Base-by-base conservation (phyloP, 2,113 vertebrate genomes). In the Lamprotornis superbus region DNA sequence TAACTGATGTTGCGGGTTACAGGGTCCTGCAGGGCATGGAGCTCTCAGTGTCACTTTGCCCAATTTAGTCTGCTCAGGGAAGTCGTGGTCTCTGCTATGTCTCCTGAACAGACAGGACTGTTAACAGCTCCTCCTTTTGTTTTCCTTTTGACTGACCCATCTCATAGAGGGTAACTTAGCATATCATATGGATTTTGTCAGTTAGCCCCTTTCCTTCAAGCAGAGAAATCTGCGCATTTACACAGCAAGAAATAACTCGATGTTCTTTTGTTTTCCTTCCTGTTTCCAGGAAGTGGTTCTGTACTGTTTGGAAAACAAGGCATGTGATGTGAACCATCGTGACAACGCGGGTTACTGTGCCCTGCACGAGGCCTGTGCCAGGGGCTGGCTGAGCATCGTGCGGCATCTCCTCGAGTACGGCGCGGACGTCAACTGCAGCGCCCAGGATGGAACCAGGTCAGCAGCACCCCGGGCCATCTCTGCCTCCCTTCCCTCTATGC, bases 311-410 rank as follows among this genome's bases (percentile, higher is more conserved):
- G 98, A 99, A 95, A 99, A 97, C 92, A 98, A 98, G 93, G 97
- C 99, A 76, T 99, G 99, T 52, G 99, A 99, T 12, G 98, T 99
- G 61, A 99, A 99, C 96, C 99, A 99, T 93, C 98, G 98, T 40
- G 99, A 99, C 97, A 98, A 99, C 17, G 99, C 99, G 1, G 99
- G 99, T 30, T 99, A 99, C 97, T 99, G 99, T 53, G 99, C 99
- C 28, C 98, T 99, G 79, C 99, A 99, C 2, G 99, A 99, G 82
- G 99, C 99, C 70, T 99, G 99, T 87, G 99, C 99, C 17, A 97
- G 98, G 23, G 99, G 99, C 89, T 99, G 99, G 99, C 98, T 99
- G 93, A 98, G 97, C 82, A 99, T 99, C 47, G 98, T 98, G 46
- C 98, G 98, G 57, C 99, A 99, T 95, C 98, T 99, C 92, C 98